Conservation (phyloP, 1,140 invertebrate genomes). For the Samia ricini region DNA sequence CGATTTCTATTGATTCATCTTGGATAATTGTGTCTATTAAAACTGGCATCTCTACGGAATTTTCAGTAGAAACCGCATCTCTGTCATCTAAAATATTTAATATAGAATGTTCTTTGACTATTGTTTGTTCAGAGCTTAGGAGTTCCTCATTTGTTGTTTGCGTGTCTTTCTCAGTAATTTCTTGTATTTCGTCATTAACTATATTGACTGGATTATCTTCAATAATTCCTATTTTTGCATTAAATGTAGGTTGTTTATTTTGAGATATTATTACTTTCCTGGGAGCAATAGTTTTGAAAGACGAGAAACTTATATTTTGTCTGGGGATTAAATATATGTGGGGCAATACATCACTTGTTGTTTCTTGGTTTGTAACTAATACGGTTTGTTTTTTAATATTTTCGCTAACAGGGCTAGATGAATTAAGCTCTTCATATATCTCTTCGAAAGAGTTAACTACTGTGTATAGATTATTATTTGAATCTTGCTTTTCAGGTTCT, state of each 20-base stretch:
- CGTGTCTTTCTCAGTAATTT: neutral
- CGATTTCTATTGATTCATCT: neutral
- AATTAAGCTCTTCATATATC: conserved; percentile 60
- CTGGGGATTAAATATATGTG: conserved; percentile 22
- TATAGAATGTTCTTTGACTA: neutral
- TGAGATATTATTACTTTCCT: conserved; percentile 33
- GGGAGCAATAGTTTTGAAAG: conserved; percentile 30
- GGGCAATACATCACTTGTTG: conserved; percentile 1
- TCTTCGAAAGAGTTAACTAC: conserved; percentile 64
- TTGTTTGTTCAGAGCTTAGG: neutral
- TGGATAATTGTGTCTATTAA: neutral
- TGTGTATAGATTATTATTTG: conserved; percentile 61
- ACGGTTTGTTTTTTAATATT: conserved; percentile 13
- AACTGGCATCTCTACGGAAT: neutral
- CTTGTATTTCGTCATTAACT: neutral
- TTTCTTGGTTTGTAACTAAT: conserved; percentile 3
- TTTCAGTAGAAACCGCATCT: neutral
- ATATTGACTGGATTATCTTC: conserved; percentile 11
- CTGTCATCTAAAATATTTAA: neutral
- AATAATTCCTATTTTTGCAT: conserved; percentile 31
- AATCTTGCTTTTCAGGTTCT: conserved; percentile 38
- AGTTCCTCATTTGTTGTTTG: neutral
- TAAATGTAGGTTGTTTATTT: conserved; percentile 24
- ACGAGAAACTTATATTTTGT: conserved; percentile 28
- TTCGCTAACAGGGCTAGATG: conserved; percentile 10